Evolutionary conservation across 1,140 invertebrate genomes (phyloP), one percentile per base, ranked within the genome.

Genomic region (Papilio machaon): DNA sequence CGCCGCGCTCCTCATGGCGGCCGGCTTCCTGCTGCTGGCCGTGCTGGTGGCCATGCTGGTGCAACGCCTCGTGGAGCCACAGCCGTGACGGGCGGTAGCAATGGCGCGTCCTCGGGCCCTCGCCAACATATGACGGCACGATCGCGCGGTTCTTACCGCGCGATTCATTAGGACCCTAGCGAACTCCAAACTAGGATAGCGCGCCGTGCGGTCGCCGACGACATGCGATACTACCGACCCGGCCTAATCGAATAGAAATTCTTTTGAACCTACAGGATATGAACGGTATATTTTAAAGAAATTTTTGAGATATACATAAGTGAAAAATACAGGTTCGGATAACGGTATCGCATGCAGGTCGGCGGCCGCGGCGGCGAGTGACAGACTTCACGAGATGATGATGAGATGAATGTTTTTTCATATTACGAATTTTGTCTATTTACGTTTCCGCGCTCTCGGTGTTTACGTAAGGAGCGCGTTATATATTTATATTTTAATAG

Each of bases 31-130:
- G 54, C 77, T 97, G 81, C 87, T 97, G 84, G 96, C 96, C 80
- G 94, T 97, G 83, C 84, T 96, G 79, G 94, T 97, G 83, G 96
- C 97, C 60, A 95, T 96, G 79, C 94, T 95, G 76, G 94, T 96
- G 84, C 95, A 96, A 87, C 89, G 91, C 70, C 89, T 95, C 83
- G 93, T 95, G 84, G 92, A 94, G 85, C 85, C 92, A 83, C 87
- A 86, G n/a, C 90, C 91, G 85, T 91, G 90, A 90, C 88, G 87
- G 84, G 89, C 85, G 86, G 87, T 90, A 74, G 82, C 86, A 85
- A 85, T 86, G 84, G 86, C 90, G 80, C 84, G 79, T 15, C 83
- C 89, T 47, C 87, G 89, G 80, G 90, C 90, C 5, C 90, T 92
- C 60, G 88, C 91, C 82, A 86, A 85, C 81, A 83, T 91, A 23